Percentiles rank a stretch among this genome's conserved stretches.
These are phyloP conservation scores for Mungos mungo DNA, from an alignment of 2,113 vertebrate genomes.

Conservation along the genomic window DNA sequence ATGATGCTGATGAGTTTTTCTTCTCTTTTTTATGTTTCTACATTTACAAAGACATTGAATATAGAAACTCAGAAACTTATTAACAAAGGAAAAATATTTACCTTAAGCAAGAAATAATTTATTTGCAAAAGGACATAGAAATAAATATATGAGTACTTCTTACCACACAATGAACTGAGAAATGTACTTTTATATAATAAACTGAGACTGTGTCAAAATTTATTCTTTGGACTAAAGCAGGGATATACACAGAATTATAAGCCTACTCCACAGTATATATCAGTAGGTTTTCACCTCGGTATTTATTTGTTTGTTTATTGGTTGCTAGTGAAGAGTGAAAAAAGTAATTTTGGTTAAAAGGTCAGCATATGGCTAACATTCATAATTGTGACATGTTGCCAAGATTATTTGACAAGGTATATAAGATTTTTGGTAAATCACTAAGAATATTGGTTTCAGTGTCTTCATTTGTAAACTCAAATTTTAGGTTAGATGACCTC, in stretches of 20 bases:
- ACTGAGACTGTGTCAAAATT: neutral
- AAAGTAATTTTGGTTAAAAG: neutral
- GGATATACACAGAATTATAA: neutral
- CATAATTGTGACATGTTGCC: neutral
- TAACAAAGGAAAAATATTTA: neutral
- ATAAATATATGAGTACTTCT: neutral
- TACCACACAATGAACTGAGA: neutral
- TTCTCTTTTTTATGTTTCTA: neutral
- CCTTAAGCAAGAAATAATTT: neutral
- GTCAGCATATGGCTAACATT: neutral
- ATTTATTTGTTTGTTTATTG: conserved; percentile 3
- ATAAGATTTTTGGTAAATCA: neutral
- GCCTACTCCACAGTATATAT: neutral
- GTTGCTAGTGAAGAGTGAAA: neutral
- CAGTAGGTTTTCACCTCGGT: neutral
- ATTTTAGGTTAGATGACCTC: neutral
- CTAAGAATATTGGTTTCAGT: neutral
- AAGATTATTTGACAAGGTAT: neutral
- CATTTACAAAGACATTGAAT: neutral
- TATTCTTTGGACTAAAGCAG: neutral
- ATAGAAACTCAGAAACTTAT: neutral
- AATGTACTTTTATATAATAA: neutral
- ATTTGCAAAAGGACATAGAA: neutral
- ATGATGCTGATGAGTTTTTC: neutral
- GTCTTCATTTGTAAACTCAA: neutral